Conservation (phyloP, 2,113 vertebrate species). For the Trogon surrucura region DNA sequence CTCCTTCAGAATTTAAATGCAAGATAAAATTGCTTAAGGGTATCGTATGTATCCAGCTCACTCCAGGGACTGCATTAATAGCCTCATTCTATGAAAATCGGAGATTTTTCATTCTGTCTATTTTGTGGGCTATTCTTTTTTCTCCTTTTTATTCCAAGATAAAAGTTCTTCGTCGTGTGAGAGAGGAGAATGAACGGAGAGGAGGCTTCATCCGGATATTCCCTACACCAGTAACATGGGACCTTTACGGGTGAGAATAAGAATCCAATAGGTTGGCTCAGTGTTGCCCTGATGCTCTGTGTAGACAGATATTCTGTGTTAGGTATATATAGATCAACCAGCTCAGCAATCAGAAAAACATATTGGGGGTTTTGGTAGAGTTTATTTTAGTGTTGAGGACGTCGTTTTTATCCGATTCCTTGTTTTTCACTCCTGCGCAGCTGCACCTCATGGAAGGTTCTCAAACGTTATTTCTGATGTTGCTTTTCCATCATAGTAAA, state of each 20-base stretch:
- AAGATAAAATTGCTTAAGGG: neutral
- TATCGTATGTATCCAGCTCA: neutral
- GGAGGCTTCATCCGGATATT: constrained; percentile 96
- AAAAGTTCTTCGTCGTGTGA: constrained; percentile 88
- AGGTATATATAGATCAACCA: neutral
- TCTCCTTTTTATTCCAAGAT: constrained; percentile 72
- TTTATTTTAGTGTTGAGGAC: neutral
- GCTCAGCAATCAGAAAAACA: neutral
- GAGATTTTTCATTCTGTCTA: neutral
- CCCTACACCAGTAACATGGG: constrained; percentile 92
- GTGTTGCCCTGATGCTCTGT: neutral
- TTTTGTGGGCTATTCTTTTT: neutral
- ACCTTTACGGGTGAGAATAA: constrained; percentile 86
- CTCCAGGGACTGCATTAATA: neutral
- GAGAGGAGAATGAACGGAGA: constrained; percentile 91
- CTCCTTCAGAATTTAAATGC: neutral
- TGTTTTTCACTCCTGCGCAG: neutral
- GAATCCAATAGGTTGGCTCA: neutral
- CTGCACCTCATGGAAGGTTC: neutral
- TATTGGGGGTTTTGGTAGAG: neutral
- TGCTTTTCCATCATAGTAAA: constrained; percentile 7
- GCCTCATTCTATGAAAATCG: neutral
- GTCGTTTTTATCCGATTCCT: neutral
- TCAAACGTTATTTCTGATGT: neutral
- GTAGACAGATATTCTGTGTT: neutral